Percentiles rank a stretch among this genome's conserved stretches.
These are phyloP conservation scores for Equus quagga DNA, from an alignment of 2,113 vertebrate species.

Conservation along the genomic window DNA sequence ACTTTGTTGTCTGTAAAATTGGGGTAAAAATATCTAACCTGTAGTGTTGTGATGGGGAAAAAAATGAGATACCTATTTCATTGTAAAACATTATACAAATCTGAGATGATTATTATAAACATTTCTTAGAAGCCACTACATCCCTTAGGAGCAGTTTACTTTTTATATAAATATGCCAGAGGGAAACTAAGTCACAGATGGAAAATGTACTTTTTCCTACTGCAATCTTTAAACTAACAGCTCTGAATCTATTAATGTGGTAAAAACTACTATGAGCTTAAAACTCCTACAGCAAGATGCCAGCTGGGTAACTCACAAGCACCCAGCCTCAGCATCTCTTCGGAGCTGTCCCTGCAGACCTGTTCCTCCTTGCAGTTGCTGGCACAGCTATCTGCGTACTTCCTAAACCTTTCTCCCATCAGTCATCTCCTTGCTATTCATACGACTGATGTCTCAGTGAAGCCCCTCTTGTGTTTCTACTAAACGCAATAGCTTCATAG, in stretches of 20 bases:
- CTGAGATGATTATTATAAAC: slow-evolving; percentile 4
- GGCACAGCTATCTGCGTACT: neutral
- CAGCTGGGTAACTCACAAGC: neutral
- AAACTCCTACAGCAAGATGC: neutral
- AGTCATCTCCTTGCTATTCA: neutral
- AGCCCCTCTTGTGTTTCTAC: neutral
- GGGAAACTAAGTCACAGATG: slow-evolving; percentile 73
- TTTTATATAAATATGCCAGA: slow-evolving; percentile 27
- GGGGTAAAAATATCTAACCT: neutral
- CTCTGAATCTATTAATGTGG: neutral
- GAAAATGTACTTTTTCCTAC: slow-evolving; percentile 47
- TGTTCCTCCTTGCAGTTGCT: neutral
- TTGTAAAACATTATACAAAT: slow-evolving; percentile 19
- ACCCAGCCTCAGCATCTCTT: neutral
- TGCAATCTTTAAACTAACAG: slow-evolving; percentile 32
- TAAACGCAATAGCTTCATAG: neutral
- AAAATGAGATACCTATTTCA: neutral
- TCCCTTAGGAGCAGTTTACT: neutral
- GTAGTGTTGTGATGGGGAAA: neutral
- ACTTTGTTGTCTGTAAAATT: neutral
- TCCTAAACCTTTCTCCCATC: neutral
- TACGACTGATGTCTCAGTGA: neutral
- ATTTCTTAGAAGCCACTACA: neutral
- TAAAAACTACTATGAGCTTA: neutral
- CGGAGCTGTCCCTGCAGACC: neutral